A percentile compares a stretch with the other conserved stretches of the same genome.
phyloP scores from a whole-genome alignment of 2,888 invertebrate species.

The Nemotelus nigrinus region DNA sequence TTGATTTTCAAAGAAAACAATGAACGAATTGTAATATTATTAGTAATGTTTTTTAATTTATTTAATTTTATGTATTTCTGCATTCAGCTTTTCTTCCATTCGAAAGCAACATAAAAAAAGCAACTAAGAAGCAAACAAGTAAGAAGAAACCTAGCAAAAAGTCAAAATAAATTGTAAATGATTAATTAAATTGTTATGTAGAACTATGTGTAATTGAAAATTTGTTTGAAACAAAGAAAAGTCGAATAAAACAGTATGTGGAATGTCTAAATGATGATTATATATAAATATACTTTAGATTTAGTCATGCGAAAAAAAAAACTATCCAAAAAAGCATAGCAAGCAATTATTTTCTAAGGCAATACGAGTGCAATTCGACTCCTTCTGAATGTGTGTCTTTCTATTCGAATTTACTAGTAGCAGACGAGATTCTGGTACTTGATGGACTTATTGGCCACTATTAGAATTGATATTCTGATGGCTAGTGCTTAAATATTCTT shows the following conservation, averaged over 20 bases:
- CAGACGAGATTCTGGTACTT: no score
- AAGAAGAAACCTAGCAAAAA: no score
- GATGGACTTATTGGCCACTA: no score
- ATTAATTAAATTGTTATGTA: slow-evolving; percentile 33
- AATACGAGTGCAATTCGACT: slow-evolving; percentile 28
- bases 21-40: slow-evolving; percentile 7
- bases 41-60: slow-evolving; percentile 5
- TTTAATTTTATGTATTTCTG: not conserved
- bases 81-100: slow-evolving; percentile 35
- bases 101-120: slow-evolving; percentile 16
- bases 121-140: no score
- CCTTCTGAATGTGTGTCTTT: slow-evolving; percentile 8
- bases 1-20: not conserved
- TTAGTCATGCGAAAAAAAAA: slow-evolving; percentile 1
- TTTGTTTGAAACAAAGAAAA: slow-evolving; percentile 18
- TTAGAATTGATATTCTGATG: no score
- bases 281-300: slow-evolving; percentile 10
- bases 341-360: slow-evolving; percentile 21
- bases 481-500: no score
- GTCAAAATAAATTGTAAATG: slow-evolving; percentile 14
- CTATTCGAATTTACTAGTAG: not conserved
- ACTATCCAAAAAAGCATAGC: not conserved
- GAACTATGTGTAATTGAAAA: slow-evolving; percentile 14
- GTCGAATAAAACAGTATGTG: slow-evolving; percentile 38
- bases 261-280: slow-evolving; percentile 2